Evolutionary conservation across 2,797 vertebrate species (phyloP), one percentile per base, ranked within the genome.

Genomic region (Jordanella pulchra): DNA sequence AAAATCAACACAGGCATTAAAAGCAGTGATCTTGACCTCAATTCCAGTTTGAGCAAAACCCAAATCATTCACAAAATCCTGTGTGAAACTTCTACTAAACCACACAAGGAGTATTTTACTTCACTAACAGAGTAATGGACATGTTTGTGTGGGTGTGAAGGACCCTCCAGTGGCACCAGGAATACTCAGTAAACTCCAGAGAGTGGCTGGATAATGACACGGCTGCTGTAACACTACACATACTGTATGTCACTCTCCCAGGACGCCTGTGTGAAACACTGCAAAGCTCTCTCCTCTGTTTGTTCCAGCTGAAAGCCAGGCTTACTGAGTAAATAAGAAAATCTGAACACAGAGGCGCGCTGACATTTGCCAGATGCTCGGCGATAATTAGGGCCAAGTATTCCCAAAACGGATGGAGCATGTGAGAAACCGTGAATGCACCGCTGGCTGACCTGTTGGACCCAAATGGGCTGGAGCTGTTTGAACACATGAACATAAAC

Each of bases 331-430:
- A 94, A 96, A 96, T 92, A 95, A 69, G 92, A 93, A 96, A 95
- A 95, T 93, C 92, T 95, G 92, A 93, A 91, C 79, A 87, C 93
- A 90, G 91, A 91, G 88, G 93, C 89, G 92, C 85, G 82, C 89
- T 97, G 97, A 98, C 94, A 94, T 95, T 97, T 96, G 90, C 96
- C 97, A 98, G 97, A 98, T 96, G 95, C 95, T 91, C 77, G 63
- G 80, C 80, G 86, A 93, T 95, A 94, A 95, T 95, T 94, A 95
- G 92, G 91, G 93, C 92, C 84, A 91, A 95, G 86, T 94, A 94
- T 95, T 96, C 95, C 94, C 95, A 78, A 88, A 61, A 91, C 91
- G 89, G 88, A 86, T 69, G 80, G 89, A 89, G 94, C 89, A 92
- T 95, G 93, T 95, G 94, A 95, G 95, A 96, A 95, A 94, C 90